Conservation (phyloP, 1,140 invertebrate species). For the Geopemphigus sp. region DNA sequence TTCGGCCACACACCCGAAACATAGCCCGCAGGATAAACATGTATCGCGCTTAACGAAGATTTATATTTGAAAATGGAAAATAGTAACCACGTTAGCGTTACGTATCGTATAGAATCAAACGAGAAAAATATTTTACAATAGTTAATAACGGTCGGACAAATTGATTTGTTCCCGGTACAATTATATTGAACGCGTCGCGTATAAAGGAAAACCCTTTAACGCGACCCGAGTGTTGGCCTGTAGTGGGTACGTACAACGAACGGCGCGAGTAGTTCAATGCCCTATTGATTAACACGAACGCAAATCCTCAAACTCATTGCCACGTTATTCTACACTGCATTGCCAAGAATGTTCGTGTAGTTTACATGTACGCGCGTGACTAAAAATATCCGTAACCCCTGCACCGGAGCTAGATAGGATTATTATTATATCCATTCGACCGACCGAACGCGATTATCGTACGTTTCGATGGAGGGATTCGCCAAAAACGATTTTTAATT, state of each 20-base stretch:
- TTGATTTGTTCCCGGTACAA: neutral
- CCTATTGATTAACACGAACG: slow-evolving; percentile 15
- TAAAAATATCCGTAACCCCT: neutral
- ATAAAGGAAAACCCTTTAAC: neutral
- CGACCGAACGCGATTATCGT: no score
- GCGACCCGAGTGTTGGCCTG: neutral
- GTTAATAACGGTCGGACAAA: slow-evolving; percentile 6
- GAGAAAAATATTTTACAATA: neutral
- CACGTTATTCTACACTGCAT: neutral
- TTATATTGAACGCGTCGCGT: neutral
- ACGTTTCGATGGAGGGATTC: neutral
- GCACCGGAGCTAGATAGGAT: neutral
- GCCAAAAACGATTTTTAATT: slow-evolving; percentile 18
- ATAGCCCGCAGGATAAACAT: neutral
- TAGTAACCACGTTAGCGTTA: neutral
- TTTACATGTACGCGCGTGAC: neutral
- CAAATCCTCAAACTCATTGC: neutral
- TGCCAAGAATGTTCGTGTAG: neutral
- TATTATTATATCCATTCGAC: neutral
- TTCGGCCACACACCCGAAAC: no score
- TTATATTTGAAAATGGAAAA: neutral
- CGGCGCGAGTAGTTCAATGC: slow-evolving; percentile 27
- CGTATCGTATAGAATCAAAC: neutral
- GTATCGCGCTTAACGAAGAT: neutral
- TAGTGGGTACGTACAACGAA: slow-evolving; percentile 23